Percentiles rank a stretch among this genome's conserved stretches.
Evolutionary conservation across 1,140 invertebrate species (phyloP).

Genomic region (Diabrotica undecimpunctata): DNA sequence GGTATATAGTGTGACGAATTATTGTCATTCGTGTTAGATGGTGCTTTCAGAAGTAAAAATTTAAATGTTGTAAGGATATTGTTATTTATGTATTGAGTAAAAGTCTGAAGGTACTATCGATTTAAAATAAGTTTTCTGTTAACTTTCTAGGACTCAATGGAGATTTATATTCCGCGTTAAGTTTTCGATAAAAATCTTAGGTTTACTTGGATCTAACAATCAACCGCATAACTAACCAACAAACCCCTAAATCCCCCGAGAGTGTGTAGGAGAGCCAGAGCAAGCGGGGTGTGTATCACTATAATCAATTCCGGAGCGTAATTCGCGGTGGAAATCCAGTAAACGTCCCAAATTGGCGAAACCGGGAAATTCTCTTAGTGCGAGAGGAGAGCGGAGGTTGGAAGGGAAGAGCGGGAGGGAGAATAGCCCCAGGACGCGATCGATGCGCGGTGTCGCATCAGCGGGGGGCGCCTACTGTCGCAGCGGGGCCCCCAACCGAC

Average conservation of each 20-base stretch:
- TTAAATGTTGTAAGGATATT: too few relatives aligned
- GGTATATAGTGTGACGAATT: too few relatives aligned
- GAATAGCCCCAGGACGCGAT: slow-evolving; percentile 5
- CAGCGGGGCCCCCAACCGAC: slow-evolving; percentile 14
- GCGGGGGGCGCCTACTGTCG: slow-evolving; percentile 19
- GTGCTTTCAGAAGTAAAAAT: too few relatives aligned
- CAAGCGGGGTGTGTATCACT: slow-evolving; percentile 6
- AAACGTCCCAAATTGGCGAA: slow-evolving; percentile 18
- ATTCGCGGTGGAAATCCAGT: slow-evolving; percentile 19
- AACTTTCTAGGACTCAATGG: too few relatives aligned
- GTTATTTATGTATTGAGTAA: too few relatives aligned
- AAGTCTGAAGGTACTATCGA: too few relatives aligned
- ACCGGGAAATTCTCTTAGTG: slow-evolving; percentile 19
- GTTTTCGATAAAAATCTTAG: too few relatives aligned
- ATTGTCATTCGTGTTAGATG: too few relatives aligned
- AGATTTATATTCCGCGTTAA: too few relatives aligned
- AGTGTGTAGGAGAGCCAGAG: neutral
- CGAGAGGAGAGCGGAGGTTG: neutral
- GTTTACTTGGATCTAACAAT: neutral
- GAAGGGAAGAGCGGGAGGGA: neutral
- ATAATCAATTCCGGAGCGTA: slow-evolving; percentile 18
- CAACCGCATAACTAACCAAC: neutral
- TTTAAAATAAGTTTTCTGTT: too few relatives aligned
- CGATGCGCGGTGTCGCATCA: slow-evolving; percentile 18
- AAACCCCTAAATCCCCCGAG: too few relatives aligned